Percentiles rank a stretch among this genome's conserved stretches.
Conservation (phyloP, 2,888 invertebrate species). For the Philonicus albiceps region DNA sequence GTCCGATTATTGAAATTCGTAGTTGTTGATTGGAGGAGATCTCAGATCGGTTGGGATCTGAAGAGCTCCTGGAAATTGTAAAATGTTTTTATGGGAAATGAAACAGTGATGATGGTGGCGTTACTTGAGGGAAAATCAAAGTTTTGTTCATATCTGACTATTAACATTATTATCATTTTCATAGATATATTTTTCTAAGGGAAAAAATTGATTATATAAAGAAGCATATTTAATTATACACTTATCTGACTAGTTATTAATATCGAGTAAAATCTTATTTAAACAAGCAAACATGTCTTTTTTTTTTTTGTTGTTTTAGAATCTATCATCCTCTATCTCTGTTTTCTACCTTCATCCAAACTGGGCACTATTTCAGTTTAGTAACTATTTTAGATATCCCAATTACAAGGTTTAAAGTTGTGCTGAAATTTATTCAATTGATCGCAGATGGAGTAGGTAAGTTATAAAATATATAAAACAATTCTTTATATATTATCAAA, state of each 20-base stretch:
- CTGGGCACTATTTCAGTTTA: too few species aligned
- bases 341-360: too few species aligned
- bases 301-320: neutral
- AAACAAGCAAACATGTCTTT: neutral
- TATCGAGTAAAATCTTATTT: slow-evolving; percentile 2
- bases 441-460: neutral
- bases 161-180: slow-evolving; percentile 26
- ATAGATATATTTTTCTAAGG: slow-evolving; percentile 36
- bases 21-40: neutral
- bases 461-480: neutral
- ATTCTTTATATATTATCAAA: slow-evolving; percentile 17
- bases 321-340: neutral
- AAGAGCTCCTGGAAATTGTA: neutral
- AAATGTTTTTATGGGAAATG: neutral
- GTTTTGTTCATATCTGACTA: slow-evolving; percentile 34
- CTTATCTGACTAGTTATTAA: slow-evolving; percentile 26
- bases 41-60: neutral
- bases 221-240: slow-evolving; percentile 32
- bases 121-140: slow-evolving; percentile 3
- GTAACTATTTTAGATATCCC: too few species aligned
- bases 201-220: slow-evolving; percentile 1
- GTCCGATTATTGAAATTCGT: neutral
- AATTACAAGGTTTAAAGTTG: too few species aligned
- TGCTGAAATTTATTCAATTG: too few species aligned
- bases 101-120: neutral